Base-by-base conservation (phyloP, 1,140 invertebrate genomes). In the Oncopeltus fasciatus region DNA sequence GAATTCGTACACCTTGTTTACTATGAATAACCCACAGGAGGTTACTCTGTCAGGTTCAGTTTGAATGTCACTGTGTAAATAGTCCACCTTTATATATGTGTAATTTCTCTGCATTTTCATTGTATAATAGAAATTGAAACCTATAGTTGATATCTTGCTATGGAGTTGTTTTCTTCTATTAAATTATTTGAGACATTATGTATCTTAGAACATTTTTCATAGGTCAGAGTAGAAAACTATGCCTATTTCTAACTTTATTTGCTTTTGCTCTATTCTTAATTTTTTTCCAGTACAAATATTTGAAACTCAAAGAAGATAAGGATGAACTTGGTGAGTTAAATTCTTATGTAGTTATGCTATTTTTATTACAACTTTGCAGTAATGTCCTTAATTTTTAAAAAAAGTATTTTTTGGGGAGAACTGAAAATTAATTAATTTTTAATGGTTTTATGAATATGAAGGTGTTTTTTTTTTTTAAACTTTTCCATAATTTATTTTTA, bases 211-310 rank as follows among this genome's bases (percentile, higher is more conserved):
- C 49, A 24, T 21, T 53, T 2, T 53, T 18, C 49, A 16, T 53
- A 53, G 21, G 20, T 27, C 49, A 53, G 14, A 24, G 49, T 18
- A 59, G 57, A 11, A 59, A 59, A 26, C 14, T 59, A 38, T 59
- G 57, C 11, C 24, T 59, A 18, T 31, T 38, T 24, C 14, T 59
- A 2, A n/a, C 38, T 16, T 16, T 59, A 43, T 24, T 59, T 11
- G 33, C 44, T 38, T 59, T 59, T 59, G 31, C 44, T 11, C 18
- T 59, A 9, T 4, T 59, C 31, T 18, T 38, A 8, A 59, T 3
- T n/a, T 51, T 63, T 18, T 53, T 53, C 16, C 49, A 53, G 49
- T 53, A 53, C 24, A 63, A 63, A 24, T 63, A 59, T 27, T 14
- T 63, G 2, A 29, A 33, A 21, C 56, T 63, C 31, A 56, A 59